These are phyloP conservation scores for Nomada hirtipes DNA, from an alignment of 2,888 invertebrate genomes.

Conservation along the genomic window DNA sequence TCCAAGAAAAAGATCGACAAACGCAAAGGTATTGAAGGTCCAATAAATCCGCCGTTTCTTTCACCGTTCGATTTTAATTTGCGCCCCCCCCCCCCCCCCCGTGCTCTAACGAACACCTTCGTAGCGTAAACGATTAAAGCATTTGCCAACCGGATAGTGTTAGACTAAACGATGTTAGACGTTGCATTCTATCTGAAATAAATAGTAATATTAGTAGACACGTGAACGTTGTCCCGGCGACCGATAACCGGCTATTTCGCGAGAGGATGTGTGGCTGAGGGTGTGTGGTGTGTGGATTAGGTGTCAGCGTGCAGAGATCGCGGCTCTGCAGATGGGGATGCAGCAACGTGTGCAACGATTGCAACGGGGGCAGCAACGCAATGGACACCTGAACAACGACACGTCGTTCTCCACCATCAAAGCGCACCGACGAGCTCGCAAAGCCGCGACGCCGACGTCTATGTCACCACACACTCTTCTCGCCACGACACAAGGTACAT, in stretches of 20 bases:
- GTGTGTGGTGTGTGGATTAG: constrained; percentile 82
- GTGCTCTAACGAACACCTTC: background rate
- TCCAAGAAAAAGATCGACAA: no score
- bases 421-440: constrained; percentile 66
- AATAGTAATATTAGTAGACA: background rate
- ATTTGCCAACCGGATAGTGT: constrained; percentile 1
- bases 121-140: constrained; percentile 31
- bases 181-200: constrained; percentile 1
- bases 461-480: constrained; percentile 81
- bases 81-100: no score
- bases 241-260: constrained; percentile 28
- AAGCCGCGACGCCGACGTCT: constrained; percentile 76
- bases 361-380: constrained; percentile 69
- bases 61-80: no score
- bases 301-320: constrained; percentile 81
- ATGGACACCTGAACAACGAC: constrained; percentile 70
- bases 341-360: constrained; percentile 69
- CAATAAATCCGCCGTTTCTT: no score
- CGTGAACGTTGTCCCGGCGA: constrained; percentile 42
- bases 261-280: constrained; percentile 78
- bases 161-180: constrained; percentile 34
- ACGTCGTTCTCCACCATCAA: constrained; percentile 76
- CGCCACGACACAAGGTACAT: constrained; percentile 81
- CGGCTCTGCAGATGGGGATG: constrained; percentile 69
- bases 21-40: no score